These are phyloP conservation scores for Drosophila elegans DNA, from an alignment of 1,140 invertebrate species.

Conservation along the genomic window DNA sequence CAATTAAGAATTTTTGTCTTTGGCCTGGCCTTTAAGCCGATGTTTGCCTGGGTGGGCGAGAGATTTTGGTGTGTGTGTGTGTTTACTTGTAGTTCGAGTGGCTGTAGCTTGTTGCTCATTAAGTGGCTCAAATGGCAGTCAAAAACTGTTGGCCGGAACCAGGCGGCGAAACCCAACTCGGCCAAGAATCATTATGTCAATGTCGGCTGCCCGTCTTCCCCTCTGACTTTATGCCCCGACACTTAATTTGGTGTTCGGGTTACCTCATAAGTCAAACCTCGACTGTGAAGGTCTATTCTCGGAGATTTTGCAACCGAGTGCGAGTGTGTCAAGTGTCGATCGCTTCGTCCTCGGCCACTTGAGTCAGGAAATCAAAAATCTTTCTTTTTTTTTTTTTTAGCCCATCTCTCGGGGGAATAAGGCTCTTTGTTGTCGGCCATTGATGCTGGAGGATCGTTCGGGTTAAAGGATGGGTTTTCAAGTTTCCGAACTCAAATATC, in stretches of 20 bases:
- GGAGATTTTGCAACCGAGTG: constrained; percentile 59
- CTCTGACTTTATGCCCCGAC: constrained; percentile 17
- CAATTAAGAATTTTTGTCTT: constrained; percentile 73
- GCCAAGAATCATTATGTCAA: constrained; percentile 79
- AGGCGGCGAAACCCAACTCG: constrained; percentile 11
- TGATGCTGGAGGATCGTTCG: constrained; percentile 12
- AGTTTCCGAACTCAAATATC: not conserved
- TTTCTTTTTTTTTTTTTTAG: not conserved
- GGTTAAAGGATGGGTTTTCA: constrained; percentile 12
- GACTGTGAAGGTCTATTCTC: constrained; percentile 55
- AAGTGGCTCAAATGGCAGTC: constrained; percentile 60
- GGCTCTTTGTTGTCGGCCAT: constrained; percentile 3
- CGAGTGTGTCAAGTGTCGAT: constrained; percentile 57
- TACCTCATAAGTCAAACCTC: constrained; percentile 54
- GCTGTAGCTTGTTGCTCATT: constrained; percentile 54
- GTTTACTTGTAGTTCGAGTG: constrained; percentile 2
- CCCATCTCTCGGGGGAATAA: too few relatives aligned
- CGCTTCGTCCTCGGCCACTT: constrained; percentile 6
- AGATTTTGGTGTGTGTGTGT: constrained; percentile 13
- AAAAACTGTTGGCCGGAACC: constrained; percentile 30
- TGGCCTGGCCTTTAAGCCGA: constrained; percentile 33
- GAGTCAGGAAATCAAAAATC: constrained; percentile 16
- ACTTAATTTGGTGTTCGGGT: constrained; percentile 71
- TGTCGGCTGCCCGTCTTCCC: constrained; percentile 48
- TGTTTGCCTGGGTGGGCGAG: constrained; percentile 60